phyloP scores from a whole-genome alignment of 92 coral and sea anemone species.

The Bergia puertoricense region DNA sequence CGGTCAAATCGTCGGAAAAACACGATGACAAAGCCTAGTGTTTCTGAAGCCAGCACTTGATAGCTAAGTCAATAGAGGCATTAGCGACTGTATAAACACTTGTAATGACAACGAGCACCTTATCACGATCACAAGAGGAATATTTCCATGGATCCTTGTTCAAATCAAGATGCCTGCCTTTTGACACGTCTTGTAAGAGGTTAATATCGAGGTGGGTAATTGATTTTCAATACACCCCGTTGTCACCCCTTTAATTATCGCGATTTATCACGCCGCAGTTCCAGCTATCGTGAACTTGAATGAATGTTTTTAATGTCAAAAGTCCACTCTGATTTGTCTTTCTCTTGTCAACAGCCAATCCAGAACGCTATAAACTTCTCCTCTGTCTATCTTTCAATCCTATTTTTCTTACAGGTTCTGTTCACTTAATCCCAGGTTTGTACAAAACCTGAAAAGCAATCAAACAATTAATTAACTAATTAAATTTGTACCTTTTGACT shows the following conservation, averaged over 20 bases:
- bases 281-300: constrained; percentile 1
- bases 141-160: not conserved
- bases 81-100: constrained; percentile 34
- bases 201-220: constrained; percentile 39
- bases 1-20: constrained; percentile 22
- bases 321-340: not conserved
- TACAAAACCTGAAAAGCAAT: constrained; percentile 34
- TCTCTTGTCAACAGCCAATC: not conserved
- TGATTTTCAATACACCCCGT: constrained; percentile 33
- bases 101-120: not conserved
- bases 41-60: constrained; percentile 2
- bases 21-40: constrained; percentile 6
- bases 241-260: constrained; percentile 46
- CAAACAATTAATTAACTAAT: constrained; percentile 37
- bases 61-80: constrained; percentile 7
- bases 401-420: not conserved
- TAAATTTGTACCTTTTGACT: constrained; percentile 19
- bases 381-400: not conserved
- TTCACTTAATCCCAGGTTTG: constrained; percentile 41
- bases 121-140: constrained; percentile 26
- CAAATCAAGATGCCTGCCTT: constrained; percentile 7
- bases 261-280: constrained; percentile 28
- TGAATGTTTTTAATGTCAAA: not conserved
- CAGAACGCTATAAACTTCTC: not conserved
- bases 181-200: constrained; percentile 4